Conservation (phyloP, 2,888 invertebrate genomes). For the Megamerina dolium region DNA sequence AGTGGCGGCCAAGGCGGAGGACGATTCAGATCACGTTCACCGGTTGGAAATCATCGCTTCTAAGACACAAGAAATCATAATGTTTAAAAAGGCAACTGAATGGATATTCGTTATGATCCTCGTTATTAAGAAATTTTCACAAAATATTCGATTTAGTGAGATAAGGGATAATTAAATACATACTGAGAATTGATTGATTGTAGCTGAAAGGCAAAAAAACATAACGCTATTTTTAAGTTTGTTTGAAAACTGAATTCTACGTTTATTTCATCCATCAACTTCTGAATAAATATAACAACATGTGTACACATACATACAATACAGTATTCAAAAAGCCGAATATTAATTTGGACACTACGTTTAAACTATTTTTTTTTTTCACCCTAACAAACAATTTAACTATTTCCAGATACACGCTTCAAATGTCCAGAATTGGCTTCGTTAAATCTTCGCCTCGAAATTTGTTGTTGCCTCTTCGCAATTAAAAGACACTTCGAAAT, state of each 20-base stretch:
- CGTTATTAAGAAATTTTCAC: slow-evolving; percentile 6
- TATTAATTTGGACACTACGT: background rate
- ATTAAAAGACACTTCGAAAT: slow-evolving; percentile 2
- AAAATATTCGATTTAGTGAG: slow-evolving; percentile 4
- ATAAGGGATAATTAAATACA: slow-evolving; percentile 2
- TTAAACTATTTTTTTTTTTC: too few species aligned
- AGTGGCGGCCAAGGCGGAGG: slow-evolving; percentile 42
- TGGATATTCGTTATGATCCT: too few species aligned
- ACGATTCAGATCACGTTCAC: slow-evolving; percentile 46
- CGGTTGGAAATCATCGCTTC: slow-evolving; percentile 32
- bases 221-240: slow-evolving; percentile 13
- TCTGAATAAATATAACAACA: slow-evolving; percentile 2
- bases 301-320: slow-evolving; percentile 3
- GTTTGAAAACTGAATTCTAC: too few species aligned
- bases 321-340: background rate
- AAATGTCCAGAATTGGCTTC: slow-evolving; percentile 13
- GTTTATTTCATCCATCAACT: too few species aligned
- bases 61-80: slow-evolving; percentile 10
- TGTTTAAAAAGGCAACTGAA: too few species aligned
- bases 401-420: too few species aligned
- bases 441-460: background rate
- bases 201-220: slow-evolving; percentile 7
- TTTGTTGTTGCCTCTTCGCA: too few species aligned
- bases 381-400: too few species aligned
- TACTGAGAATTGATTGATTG: background rate